A percentile compares a stretch with the other conserved stretches of the same genome.
Conservation (phyloP, 37 sponge, comb jelly and placozoan species). For the Aplysina aerophoba region DNA sequence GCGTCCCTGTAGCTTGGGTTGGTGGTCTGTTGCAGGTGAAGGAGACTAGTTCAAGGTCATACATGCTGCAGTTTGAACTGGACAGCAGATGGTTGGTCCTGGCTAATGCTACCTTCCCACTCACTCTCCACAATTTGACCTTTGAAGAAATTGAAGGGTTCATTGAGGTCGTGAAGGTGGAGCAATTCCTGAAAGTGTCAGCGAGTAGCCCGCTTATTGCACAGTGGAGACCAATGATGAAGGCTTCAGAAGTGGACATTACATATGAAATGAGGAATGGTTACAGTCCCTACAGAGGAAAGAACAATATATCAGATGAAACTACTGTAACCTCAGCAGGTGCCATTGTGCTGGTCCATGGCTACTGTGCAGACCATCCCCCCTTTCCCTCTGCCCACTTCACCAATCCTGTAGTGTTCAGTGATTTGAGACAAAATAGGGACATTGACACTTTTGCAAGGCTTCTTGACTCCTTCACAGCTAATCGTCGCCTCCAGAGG, state of each 20-base stretch:
- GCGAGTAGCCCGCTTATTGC: neutral
- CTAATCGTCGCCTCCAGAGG: neutral
- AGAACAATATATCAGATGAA: neutral
- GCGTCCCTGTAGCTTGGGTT: constrained; percentile 19
- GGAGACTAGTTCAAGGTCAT: neutral
- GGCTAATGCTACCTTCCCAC: constrained; percentile 6
- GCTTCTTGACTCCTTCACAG: constrained; percentile 2
- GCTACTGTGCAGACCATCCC: constrained; percentile 32
- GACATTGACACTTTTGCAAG: constrained; percentile 20
- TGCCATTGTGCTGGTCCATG: constrained; percentile 33
- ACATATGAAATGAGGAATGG: constrained; percentile 28
- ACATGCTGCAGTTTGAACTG: constrained; percentile 6
- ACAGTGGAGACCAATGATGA: constrained; percentile 1
- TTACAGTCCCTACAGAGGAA: constrained; percentile 3
- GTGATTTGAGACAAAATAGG: constrained; percentile 4
- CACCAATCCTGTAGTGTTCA: constrained; percentile 9
- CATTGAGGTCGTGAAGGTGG: neutral
- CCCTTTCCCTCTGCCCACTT: constrained; percentile 31
- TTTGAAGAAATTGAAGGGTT: neutral
- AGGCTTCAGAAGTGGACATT: neutral
- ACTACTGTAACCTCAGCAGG: neutral
- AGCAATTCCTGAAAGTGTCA: neutral
- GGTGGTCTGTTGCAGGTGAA: constrained; percentile 20
- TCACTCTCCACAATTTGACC: neutral
- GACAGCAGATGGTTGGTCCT: constrained; percentile 11